Conservation (phyloP, 2,888 invertebrate species). For the Ormyrus pomaceus region DNA sequence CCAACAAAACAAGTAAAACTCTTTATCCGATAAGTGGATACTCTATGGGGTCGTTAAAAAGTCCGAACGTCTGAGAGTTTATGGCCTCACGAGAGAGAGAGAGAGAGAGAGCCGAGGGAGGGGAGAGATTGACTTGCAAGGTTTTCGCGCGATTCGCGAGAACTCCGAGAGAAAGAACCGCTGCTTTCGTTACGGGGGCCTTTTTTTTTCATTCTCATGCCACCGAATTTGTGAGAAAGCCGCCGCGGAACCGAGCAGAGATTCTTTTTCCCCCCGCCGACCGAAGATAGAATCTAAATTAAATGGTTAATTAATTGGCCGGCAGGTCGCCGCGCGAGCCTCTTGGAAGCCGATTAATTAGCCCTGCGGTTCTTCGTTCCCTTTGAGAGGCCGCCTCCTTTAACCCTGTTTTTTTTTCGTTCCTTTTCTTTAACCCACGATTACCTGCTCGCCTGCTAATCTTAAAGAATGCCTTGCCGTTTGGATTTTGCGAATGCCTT, state of each 20-base stretch:
- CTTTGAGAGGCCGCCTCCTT: not conserved
- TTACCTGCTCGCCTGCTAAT: not conserved
- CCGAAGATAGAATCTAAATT: slow-evolving; percentile 68
- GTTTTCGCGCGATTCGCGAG: slow-evolving; percentile 3
- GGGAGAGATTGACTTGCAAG: too few relatives aligned
- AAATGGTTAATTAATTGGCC: slow-evolving; percentile 70
- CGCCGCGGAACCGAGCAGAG: not conserved
- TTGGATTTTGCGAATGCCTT: slow-evolving; percentile 1
- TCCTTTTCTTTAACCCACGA: not conserved
- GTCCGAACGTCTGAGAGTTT: slow-evolving; percentile 4
- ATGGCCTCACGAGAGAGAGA: not conserved
- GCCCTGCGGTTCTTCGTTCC: slow-evolving; percentile 32
- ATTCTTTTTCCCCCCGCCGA: slow-evolving; percentile 40
- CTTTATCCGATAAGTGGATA: slow-evolving; percentile 1
- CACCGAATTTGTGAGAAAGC: not conserved
- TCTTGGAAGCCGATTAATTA: slow-evolving; percentile 61
- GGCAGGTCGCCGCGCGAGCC: slow-evolving; percentile 49
- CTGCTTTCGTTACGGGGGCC: not conserved
- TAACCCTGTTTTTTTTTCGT: not conserved
- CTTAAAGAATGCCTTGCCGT: not conserved
- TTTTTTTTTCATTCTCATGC: not conserved
- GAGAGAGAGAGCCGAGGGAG: not conserved
- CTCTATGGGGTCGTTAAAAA: slow-evolving; percentile 1
- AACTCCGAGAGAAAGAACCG: not conserved
- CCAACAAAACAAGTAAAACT: not conserved